Evolutionary conservation across 2,888 invertebrate species (phyloP), one percentile per base, ranked within the genome.

Genomic region (Drepanosiphum platanoidis): DNA sequence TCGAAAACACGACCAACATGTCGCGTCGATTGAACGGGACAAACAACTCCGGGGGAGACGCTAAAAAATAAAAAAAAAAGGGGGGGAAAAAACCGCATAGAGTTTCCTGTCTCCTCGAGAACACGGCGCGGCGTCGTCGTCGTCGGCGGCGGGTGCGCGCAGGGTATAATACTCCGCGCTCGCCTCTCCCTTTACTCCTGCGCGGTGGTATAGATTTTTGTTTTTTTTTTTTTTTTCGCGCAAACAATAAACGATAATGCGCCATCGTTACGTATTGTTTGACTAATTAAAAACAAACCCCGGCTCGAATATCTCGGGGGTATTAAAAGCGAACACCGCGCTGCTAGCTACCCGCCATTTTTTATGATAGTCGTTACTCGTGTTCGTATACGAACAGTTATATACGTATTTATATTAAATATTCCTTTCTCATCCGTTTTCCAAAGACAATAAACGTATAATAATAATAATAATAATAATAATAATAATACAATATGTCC

Each of bases 251-350:
- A 84, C 84, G 84, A 84, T 84, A 84, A 84, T 84, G 77, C 84
- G 58, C 84, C 68, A 77, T 77, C 84, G 84, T 84, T 84, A 77
- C 84, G 83, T 83, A 84, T 77, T 84, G 84, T 84, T 84, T 77
- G 84, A 84, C 84, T 84, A 84, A 84, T 84, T 84, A 84, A 84
- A 84, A 84, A 84, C 84, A 77, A 84, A 84, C 84, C 84, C 84
- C 77, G 84, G 84, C 84, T 75, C 68, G 84, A 75, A 84, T 84
- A 77, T 84, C 84, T 84, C 84, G 77, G 75, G 84, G 84, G 84
- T 84, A 84, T 84, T 84, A 84, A 68, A 83, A 64, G 72, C 71
- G 82, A 82, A 83, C 66, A 83, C 46, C 74, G 34, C 27, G 46
- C 66, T 83, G 13, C 75, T 66, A 52, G 39, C n/a, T 83, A 18